These are phyloP conservation scores for Larimichthys crocea DNA, from an alignment of 2,113 vertebrate genomes.

Conservation along the genomic window DNA sequence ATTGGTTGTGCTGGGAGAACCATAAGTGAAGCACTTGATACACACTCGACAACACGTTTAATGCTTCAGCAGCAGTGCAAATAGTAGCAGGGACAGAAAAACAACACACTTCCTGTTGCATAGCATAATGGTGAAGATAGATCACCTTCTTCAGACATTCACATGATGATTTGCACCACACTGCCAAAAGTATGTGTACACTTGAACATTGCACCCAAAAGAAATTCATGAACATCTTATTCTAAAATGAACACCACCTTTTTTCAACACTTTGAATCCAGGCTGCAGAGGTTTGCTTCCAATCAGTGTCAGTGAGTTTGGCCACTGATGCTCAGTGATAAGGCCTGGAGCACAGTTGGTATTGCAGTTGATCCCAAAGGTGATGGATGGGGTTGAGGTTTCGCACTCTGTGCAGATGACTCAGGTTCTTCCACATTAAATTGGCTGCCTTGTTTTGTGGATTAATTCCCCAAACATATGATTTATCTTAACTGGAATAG, in stretches of 20 bases:
- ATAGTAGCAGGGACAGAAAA: background rate
- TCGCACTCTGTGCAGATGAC: background rate
- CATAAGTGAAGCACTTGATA: background rate
- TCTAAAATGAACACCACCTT: background rate
- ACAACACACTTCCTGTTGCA: background rate
- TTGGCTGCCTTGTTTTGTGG: background rate
- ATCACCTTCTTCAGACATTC: background rate
- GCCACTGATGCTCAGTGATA: background rate
- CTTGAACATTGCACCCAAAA: background rate
- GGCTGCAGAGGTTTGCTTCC: conserved; percentile 6
- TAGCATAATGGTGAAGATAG: background rate
- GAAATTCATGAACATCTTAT: background rate
- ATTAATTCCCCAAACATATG: background rate
- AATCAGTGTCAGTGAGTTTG: background rate
- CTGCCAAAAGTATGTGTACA: background rate
- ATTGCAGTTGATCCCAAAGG: background rate
- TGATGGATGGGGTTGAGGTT: background rate
- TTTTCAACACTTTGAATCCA: background rate
- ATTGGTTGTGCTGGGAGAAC: background rate
- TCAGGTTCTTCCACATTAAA: background rate
- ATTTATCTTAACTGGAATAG: background rate
- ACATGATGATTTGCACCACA: background rate
- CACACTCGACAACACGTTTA: background rate
- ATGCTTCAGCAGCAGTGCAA: conserved; percentile 5
- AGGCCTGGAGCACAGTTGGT: background rate